phyloP scores from a whole-genome alignment of 2,113 vertebrate genomes.

The Bufo bufo region DNA sequence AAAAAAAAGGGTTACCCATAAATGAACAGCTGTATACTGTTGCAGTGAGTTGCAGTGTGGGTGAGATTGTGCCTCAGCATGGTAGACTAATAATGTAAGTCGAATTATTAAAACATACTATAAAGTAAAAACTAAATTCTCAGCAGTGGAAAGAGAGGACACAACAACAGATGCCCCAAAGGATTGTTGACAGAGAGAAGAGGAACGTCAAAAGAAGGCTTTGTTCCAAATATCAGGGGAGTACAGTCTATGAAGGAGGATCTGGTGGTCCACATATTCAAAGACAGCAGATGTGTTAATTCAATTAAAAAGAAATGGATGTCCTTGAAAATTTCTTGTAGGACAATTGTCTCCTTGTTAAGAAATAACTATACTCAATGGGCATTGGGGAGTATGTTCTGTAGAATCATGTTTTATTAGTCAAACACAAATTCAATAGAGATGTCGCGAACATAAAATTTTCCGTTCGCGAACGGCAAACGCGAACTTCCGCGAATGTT shows the following conservation, averaged over 20 bases:
- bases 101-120: background rate
- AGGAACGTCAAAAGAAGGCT: conserved; percentile 33
- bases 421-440: background rate
- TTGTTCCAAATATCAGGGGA: conserved; percentile 53
- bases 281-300: conserved; percentile 50
- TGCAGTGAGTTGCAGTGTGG: background rate
- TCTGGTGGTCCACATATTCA: conserved; percentile 46
- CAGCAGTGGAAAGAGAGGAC: conserved; percentile 21
- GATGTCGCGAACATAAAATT: too few species aligned
- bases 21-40: background rate
- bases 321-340: conserved; percentile 43
- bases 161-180: conserved; percentile 39
- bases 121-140: background rate
- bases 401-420: background rate
- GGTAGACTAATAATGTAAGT: background rate
- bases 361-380: background rate
- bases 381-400: background rate
- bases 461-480: too few species aligned
- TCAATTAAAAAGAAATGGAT: conserved; percentile 33
- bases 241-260: conserved; percentile 5
- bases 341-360: conserved; percentile 29
- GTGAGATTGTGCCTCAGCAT: background rate
- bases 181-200: conserved; percentile 46
- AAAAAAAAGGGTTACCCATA: background rate
- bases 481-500: too few species aligned